These are phyloP conservation scores for Galeruca laticollis DNA, from an alignment of 2,888 invertebrate genomes.

Conservation along the genomic window DNA sequence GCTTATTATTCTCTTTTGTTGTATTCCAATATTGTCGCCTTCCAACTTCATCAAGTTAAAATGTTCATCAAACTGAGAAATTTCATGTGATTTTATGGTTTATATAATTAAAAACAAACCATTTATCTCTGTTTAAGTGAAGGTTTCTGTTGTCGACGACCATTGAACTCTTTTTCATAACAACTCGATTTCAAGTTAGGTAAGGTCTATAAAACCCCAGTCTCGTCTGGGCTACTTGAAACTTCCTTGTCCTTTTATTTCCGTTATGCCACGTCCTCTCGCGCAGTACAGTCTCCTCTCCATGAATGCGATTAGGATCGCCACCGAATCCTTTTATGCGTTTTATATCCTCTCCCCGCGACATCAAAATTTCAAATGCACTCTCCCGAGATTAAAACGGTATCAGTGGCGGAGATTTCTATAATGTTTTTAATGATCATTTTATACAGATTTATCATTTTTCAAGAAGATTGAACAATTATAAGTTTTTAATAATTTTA, in stretches of 20 bases:
- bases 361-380: conserved; percentile 22
- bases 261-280: conserved; percentile 40
- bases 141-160: conserved; percentile 18
- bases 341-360: conserved; percentile 35
- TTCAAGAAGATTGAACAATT: too few relatives aligned
- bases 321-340: conserved; percentile 39
- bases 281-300: conserved; percentile 9
- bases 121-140: neutral
- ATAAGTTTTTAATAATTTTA: too few relatives aligned
- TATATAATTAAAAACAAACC: neutral
- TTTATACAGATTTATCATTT: too few relatives aligned
- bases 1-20: too few relatives aligned
- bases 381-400: conserved; percentile 17
- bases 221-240: conserved; percentile 32
- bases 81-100: too few relatives aligned
- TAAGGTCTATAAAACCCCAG: conserved; percentile 31
- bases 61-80: too few relatives aligned
- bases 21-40: too few relatives aligned
- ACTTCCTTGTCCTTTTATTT: conserved; percentile 46
- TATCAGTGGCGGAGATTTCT: conserved; percentile 16
- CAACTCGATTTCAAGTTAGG: conserved; percentile 33
- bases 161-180: conserved; percentile 36
- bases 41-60: too few relatives aligned
- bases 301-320: conserved; percentile 42
- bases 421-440: neutral